Evolutionary conservation across 2,888 invertebrate species (phyloP).

Genomic region (Carabus problematicus): DNA sequence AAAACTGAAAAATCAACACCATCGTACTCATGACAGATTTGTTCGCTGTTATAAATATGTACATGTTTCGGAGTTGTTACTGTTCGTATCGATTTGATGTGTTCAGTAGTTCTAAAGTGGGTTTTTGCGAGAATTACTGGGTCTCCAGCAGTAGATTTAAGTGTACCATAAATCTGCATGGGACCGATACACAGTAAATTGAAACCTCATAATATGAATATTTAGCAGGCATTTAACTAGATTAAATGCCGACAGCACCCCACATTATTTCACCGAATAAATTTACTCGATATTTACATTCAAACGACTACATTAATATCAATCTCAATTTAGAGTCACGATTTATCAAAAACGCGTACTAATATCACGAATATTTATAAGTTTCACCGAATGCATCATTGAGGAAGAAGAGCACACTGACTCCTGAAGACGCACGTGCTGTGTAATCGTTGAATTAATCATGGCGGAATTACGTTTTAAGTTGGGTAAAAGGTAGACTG

Average conservation of each 20-base stretch:
- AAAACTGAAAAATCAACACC: too few relatives aligned
- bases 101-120: too few relatives aligned
- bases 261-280: conserved; percentile 29
- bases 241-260: conserved; percentile 21
- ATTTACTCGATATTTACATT: conserved; percentile 34
- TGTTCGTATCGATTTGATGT: too few relatives aligned
- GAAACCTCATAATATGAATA: conserved; percentile 37
- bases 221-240: conserved; percentile 32
- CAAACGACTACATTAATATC: conserved; percentile 38
- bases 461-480: conserved; percentile 10
- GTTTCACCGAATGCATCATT: not conserved
- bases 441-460: conserved; percentile 19
- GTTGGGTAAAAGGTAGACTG: not conserved
- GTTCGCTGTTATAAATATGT: too few relatives aligned
- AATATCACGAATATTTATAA: conserved; percentile 30
- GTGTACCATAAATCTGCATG: too few relatives aligned
- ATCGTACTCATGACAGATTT: too few relatives aligned
- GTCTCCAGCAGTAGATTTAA: too few relatives aligned
- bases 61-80: too few relatives aligned
- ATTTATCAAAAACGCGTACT: conserved; percentile 30
- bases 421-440: conserved; percentile 10
- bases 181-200: conserved; percentile 17
- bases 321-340: conserved; percentile 39
- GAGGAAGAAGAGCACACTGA: too few relatives aligned
- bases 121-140: too few relatives aligned